Conservation (phyloP, 2,113 vertebrate species). For the Coptodon rendalli region DNA sequence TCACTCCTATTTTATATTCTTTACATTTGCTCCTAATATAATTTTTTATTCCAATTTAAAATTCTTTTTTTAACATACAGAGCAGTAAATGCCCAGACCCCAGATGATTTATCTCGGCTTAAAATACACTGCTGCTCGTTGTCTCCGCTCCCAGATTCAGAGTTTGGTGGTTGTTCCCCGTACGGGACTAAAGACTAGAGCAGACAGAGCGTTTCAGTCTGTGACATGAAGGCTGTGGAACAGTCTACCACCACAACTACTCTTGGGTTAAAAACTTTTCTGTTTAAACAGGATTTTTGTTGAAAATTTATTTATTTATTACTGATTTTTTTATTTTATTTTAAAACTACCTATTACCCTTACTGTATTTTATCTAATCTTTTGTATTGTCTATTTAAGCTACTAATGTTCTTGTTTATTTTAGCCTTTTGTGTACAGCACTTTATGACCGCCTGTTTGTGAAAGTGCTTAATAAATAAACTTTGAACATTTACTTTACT, state of each 20-base stretch:
- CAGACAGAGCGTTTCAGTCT: not conserved
- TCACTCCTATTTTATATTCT: not conserved
- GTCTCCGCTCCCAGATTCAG: not conserved
- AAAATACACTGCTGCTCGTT: not conserved
- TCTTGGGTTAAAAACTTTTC: not conserved
- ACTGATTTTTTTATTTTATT: not conserved
- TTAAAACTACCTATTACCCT: not conserved
- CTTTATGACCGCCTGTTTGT: not conserved
- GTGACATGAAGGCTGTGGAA: not conserved
- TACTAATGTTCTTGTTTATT: not conserved
- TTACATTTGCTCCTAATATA: not conserved
- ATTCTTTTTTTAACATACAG: not conserved
- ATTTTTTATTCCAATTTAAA: accelerated
- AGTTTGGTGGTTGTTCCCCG: accelerated
- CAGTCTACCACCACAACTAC: not conserved
- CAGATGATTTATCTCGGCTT: not conserved
- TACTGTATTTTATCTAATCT: accelerated
- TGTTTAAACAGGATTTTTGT: not conserved
- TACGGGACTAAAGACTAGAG: not conserved
- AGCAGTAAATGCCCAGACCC: not conserved
- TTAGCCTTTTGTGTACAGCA: accelerated
- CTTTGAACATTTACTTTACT: not conserved
- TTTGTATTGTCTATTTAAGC: not conserved
- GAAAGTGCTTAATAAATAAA: not conserved
- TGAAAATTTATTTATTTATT: not conserved